A percentile compares a stretch with the other conserved stretches of the same genome.
Evolutionary conservation across 2,888 invertebrate species (phyloP).

Genomic region (Andrena minutula): DNA sequence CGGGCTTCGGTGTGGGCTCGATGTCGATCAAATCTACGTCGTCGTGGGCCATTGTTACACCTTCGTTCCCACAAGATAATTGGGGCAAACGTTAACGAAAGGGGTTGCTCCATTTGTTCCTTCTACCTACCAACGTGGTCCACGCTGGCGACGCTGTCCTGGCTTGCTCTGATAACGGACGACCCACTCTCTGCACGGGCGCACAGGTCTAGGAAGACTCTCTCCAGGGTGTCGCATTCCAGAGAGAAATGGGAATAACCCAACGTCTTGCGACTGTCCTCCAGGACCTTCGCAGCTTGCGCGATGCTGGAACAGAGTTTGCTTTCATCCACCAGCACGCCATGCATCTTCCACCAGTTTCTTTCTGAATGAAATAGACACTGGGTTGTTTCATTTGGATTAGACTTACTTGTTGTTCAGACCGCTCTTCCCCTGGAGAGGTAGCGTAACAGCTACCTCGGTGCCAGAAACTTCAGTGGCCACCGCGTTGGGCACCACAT

Average conservation of each 20-base stretch:
- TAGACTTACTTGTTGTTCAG: constrained; percentile 86
- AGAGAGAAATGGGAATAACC: constrained; percentile 86
- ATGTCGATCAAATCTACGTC: constrained; percentile 70
- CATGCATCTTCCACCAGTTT: too few species aligned
- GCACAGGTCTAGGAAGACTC: constrained; percentile 88
- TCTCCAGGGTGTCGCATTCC: constrained; percentile 89
- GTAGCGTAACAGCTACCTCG: constrained; percentile 85
- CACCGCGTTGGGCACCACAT: constrained; percentile 85
- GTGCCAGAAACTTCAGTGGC: constrained; percentile 83
- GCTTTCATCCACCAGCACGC: not conserved
- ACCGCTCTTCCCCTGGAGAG: constrained; percentile 86
- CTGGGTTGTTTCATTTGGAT: not conserved
- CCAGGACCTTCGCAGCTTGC: constrained; percentile 85
- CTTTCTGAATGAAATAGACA: not conserved
- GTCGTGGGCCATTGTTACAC: constrained; percentile 64
- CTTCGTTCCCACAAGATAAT: constrained; percentile 40
- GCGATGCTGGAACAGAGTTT: constrained; percentile 83
- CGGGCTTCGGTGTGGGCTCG: constrained; percentile 71
- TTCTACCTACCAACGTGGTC: constrained; percentile 58
- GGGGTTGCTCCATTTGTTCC: too few species aligned
- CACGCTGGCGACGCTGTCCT: constrained; percentile 67
- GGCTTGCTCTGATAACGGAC: constrained; percentile 57
- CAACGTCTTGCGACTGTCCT: constrained; percentile 84
- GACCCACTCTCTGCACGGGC: constrained; percentile 83
- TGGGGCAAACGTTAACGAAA: not conserved